Evolutionary conservation across 2,797 vertebrate genomes (phyloP), one percentile per base, ranked within the genome.

Genomic region (Lycodopsis pacificus): DNA sequence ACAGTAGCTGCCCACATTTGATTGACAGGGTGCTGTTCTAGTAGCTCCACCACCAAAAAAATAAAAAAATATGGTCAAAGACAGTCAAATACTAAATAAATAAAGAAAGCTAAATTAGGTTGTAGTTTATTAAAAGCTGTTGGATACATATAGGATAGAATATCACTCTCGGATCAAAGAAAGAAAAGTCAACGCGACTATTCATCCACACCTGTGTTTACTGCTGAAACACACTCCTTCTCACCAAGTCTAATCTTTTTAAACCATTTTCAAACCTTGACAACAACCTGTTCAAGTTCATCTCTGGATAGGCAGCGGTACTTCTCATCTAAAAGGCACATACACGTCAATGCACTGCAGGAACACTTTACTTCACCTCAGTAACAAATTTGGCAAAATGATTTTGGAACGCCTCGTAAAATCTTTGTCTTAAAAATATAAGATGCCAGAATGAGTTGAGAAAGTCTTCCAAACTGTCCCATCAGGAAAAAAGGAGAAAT

Each of bases 101-200:
- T 38, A 1, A 32, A 32, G 4, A 46, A 62, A 46, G 38, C 34
- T 19, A 8, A 66, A 14, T 53, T 70, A 13, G 44, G 13, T 48
- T 65, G 27, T 36, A 38, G 13, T 61, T 78, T 8, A 40, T 38
- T 2, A 32, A 34, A 76, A 54, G 53, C 34, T 42, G 40, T 64
- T 64, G 3, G 32, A 36, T 20, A 34, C 25, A 67, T 72, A 32
- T 32, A 5, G 30, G 30, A 1, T 32, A 32, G 30, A 32, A 70
- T 12, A 51, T 73, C n/a, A 6, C 7, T 61, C 14, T 83, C 11
- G 30, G 58, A 78, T 80, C 61, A 79, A 48, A 77, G 48, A 57
- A 8, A 71, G 30, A 32, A 32, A 32, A 32, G 30, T 32, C 42
- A 13, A 5, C 15, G 27, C 49, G 57, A 71, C 65, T 42, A 7